phyloP scores from a whole-genome alignment of 2,113 vertebrate species.

The Tapirus terrestris region DNA sequence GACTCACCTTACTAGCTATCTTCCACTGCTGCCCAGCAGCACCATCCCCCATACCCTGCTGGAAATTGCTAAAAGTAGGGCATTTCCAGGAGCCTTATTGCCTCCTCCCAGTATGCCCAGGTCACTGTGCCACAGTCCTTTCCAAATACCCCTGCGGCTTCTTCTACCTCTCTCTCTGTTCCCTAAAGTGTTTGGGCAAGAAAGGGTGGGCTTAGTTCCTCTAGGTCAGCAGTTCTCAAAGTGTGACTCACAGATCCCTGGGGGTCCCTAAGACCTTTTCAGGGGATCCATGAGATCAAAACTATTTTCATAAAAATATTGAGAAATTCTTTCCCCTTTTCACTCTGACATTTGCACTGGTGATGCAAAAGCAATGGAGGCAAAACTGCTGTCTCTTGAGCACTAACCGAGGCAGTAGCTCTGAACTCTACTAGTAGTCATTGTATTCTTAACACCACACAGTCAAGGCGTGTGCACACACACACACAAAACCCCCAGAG shows the following conservation, averaged over 20 bases:
- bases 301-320: neutral
- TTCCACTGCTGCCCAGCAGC: neutral
- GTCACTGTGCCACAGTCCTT: neutral
- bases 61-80: neutral
- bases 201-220: neutral
- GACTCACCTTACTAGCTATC: neutral
- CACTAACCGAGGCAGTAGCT: neutral
- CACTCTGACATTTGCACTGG: neutral
- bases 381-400: too few species aligned
- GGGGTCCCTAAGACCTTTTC: neutral
- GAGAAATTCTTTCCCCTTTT: neutral
- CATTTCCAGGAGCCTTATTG: neutral
- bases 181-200: neutral
- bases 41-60: neutral
- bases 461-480: neutral
- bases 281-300: neutral
- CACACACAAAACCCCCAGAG: neutral
- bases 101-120: neutral
- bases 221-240: neutral
- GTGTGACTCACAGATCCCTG: neutral
- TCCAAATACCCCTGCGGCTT: too few species aligned
- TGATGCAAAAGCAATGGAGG: neutral
- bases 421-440: neutral
- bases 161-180: neutral
- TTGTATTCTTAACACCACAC: neutral